Percentiles rank a stretch among this genome's conserved stretches.
Evolutionary conservation across 2,888 invertebrate genomes (phyloP).

Genomic region (Chloromyia formosa): DNA sequence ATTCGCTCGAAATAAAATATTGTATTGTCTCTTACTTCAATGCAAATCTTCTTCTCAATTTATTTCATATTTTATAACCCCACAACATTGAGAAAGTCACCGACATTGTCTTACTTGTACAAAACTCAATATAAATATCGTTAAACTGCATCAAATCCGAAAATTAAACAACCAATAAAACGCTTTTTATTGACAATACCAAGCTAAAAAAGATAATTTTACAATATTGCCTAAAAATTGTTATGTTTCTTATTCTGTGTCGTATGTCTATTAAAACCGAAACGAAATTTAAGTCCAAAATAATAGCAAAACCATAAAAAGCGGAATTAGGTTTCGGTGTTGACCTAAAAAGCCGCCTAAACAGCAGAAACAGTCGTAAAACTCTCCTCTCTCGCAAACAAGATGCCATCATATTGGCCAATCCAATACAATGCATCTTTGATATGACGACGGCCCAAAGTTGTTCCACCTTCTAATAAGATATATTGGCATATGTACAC

Average conservation of each 20-base stretch:
- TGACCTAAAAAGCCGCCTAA: constrained; percentile 41
- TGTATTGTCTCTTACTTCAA: background rate
- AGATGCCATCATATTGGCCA: constrained; percentile 38
- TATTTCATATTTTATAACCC: too few species aligned
- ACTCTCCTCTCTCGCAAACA: constrained; percentile 22
- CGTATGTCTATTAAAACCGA: constrained; percentile 39
- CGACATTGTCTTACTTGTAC: too few species aligned
- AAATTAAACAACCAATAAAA: constrained; percentile 41
- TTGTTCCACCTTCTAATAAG: constrained; percentile 22
- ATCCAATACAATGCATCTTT: constrained; percentile 19
- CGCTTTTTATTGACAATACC: constrained; percentile 25
- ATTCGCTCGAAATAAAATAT: background rate
- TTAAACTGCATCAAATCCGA: constrained; percentile 29
- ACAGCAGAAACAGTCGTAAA: constrained; percentile 43
- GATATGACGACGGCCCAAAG: background rate
- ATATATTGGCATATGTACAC: constrained; percentile 25
- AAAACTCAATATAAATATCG: too few species aligned
- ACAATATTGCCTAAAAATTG: constrained; percentile 41
- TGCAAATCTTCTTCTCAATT: too few species aligned
- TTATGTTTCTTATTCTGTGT: constrained; percentile 19
- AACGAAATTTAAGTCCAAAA: constrained; percentile 41
- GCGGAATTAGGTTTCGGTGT: constrained; percentile 42
- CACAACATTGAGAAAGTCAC: too few species aligned
- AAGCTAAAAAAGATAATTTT: constrained; percentile 27
- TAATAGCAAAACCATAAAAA: constrained; percentile 40